These are phyloP conservation scores for Bilobella aurantiaca DNA, from an alignment of 1,140 invertebrate genomes.

Conservation along the genomic window DNA sequence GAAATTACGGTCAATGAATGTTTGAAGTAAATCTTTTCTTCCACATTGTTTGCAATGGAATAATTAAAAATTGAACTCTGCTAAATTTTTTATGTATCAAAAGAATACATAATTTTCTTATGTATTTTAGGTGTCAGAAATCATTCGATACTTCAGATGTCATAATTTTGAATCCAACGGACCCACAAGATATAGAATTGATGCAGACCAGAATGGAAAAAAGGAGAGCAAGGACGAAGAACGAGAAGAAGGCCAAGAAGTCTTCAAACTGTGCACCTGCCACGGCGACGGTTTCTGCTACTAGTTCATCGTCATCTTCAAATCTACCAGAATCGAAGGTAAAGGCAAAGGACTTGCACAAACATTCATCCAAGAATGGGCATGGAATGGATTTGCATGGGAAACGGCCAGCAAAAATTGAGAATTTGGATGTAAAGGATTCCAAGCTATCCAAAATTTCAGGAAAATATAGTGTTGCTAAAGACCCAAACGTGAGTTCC, in stretches of 20 bases:
- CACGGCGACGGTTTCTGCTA: constrained; percentile 1
- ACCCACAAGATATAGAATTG: constrained; percentile 60
- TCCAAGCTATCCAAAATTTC: constrained; percentile 45
- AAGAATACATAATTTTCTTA: constrained; percentile 7
- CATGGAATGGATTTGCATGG: not conserved
- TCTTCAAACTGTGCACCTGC: constrained; percentile 10
- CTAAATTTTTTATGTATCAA: not conserved
- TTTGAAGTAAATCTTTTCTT: constrained; percentile 19
- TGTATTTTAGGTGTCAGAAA: constrained; percentile 57
- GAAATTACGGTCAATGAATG: constrained; percentile 57
- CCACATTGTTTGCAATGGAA: not conserved
- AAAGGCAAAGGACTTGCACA: not conserved
- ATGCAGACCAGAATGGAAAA: constrained; percentile 55
- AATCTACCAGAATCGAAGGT: not conserved
- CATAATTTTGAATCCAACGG: constrained; percentile 70
- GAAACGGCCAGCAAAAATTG: constrained; percentile 1
- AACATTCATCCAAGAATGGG: constrained; percentile 2
- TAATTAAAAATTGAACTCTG: not conserved
- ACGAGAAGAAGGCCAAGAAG: constrained; percentile 57
- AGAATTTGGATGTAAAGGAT: not conserved
- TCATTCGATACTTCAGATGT: constrained; percentile 65
- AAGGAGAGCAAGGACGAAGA: constrained; percentile 55
- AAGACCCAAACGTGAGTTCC: constrained; percentile 78
- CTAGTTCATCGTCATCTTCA: not conserved
- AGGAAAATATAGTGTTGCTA: constrained; percentile 72